phyloP scores from a whole-genome alignment of 1,140 invertebrate genomes.

The Triops cancriformis region DNA sequence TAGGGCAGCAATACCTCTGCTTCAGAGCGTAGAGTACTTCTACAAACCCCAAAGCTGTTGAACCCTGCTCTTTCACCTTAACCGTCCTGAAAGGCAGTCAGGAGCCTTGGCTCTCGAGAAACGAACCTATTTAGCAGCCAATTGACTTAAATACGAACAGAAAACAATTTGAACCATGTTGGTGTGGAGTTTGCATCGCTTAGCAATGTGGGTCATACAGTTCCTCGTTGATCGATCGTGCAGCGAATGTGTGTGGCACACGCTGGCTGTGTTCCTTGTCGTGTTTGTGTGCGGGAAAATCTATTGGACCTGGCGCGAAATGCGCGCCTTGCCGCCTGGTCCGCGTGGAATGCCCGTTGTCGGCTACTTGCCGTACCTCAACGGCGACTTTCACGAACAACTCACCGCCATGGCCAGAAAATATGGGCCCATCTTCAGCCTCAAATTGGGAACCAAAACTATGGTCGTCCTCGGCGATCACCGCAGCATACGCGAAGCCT shows the following conservation, averaged over 20 bases:
- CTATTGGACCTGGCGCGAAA: slow-evolving; percentile 16
- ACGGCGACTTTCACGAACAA: slow-evolving; percentile 62
- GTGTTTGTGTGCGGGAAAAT: not conserved
- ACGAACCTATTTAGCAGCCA: not conserved
- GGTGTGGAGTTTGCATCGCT: slow-evolving; percentile 23
- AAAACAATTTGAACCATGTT: slow-evolving; percentile 19
- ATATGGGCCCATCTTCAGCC: slow-evolving; percentile 74
- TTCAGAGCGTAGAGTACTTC: not conserved
- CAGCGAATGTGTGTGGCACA: slow-evolving; percentile 24
- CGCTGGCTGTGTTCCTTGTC: slow-evolving; percentile 21
- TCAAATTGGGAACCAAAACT: slow-evolving; percentile 65
- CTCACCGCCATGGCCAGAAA: slow-evolving; percentile 61
- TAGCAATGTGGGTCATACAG: slow-evolving; percentile 22
- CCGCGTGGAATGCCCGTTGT: slow-evolving; percentile 73
- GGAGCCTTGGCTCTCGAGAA: not conserved
- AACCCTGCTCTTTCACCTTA: too few species aligned
- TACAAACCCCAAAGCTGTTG: not conserved
- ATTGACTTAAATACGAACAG: not conserved
- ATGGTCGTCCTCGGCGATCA: slow-evolving; percentile 78
- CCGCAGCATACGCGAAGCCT: slow-evolving; percentile 69
- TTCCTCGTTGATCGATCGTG: slow-evolving; percentile 23
- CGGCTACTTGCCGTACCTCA: slow-evolving; percentile 71
- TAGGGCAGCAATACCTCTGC: not conserved
- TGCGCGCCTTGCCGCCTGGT: slow-evolving; percentile 58
- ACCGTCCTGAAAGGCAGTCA: too few species aligned